Evolutionary conservation across 2,797 vertebrate species (phyloP).

Genomic region (Mycteria americana): DNA sequence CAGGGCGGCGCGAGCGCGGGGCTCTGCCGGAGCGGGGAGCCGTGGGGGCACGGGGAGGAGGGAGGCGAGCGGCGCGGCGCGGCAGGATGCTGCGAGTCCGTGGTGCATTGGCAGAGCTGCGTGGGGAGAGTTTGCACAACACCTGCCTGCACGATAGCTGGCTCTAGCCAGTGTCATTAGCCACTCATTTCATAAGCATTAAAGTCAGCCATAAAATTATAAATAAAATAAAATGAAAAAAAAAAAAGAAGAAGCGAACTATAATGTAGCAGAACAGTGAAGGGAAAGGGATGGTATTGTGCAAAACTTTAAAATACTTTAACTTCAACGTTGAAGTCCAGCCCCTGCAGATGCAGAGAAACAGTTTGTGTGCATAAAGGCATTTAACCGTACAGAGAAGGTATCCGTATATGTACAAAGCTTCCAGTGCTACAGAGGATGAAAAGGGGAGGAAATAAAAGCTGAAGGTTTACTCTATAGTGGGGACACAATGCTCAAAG

Average conservation of each 20-base stretch:
- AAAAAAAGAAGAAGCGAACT: not conserved
- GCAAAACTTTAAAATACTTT: constrained; percentile 4
- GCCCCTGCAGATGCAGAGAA: not conserved
- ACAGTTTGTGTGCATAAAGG: not conserved
- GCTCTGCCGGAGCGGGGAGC: not conserved
- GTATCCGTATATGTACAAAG: not conserved
- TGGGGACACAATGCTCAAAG: not conserved
- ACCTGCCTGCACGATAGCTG: constrained; percentile 15
- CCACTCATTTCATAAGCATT: not conserved
- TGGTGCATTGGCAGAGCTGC: not conserved
- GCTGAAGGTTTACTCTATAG: not conserved
- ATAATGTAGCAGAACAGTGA: not conserved
- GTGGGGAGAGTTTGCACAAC: not conserved
- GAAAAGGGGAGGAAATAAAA: constrained; percentile 31
- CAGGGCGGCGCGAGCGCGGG: accelerated
- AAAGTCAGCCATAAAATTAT: not conserved
- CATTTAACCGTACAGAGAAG: not conserved
- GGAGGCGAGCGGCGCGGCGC: not conserved
- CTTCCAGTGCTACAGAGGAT: constrained; percentile 1
- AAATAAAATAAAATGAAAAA: not conserved
- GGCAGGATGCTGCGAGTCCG: not conserved
- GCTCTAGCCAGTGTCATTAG: constrained; percentile 11
- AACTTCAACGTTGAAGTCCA: not conserved
- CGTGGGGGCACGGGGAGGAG: accelerated
- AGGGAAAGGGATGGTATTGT: not conserved